Base-by-base conservation (phyloP, 2,797 vertebrate species). In the Galago senegalensis region DNA sequence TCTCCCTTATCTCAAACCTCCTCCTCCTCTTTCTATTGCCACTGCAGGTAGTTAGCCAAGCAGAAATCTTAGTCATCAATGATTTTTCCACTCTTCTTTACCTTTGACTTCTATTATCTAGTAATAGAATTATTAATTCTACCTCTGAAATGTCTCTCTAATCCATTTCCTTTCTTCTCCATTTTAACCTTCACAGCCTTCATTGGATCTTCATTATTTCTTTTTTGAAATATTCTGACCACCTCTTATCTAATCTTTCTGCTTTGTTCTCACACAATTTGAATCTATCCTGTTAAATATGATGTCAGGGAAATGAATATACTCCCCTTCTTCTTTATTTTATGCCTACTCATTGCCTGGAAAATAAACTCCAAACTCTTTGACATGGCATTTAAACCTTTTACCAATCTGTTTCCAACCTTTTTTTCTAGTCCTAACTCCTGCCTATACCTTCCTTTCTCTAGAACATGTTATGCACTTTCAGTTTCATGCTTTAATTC, bases 311-410 rank as follows among this genome's bases (percentile, higher is more conserved):
- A 84, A 49, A 63, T 80, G 58, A 79, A 89, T 88, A 77, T 2
- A 69, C 18, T 89, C 37, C 20, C 14, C n/a, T 56, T 56, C 46
- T 72, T 88, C 60, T 56, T 58, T 49, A n/a, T 79, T 58, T 81
- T 29, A 84, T 90, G 34, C 25, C 27, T 92, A 91, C 16, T 53
- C n/a, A 43, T 40, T 72, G 25, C 21, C 81, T 46, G 34, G 40
- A 93, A 92, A 94, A 91, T 89, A 53, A 93, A 96, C 40, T 73
- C 34, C 40, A 65, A 87, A 79, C 21, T 93, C 53, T 81, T 37
- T 72, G 73, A 89, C 56, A 87, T 58, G 17, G 77, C 53, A 84
- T 81, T 83, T 85, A 37, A 84, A 67, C 89, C 21, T 31, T 23
- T 37, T 81, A 49, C 40, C 72, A 75, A 46, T 70, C 21, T 83